Percentiles rank a stretch among this genome's conserved stretches.
Evolutionary conservation across 2,113 vertebrate species (phyloP).

Genomic region (Eretmodus cyanostictus): DNA sequence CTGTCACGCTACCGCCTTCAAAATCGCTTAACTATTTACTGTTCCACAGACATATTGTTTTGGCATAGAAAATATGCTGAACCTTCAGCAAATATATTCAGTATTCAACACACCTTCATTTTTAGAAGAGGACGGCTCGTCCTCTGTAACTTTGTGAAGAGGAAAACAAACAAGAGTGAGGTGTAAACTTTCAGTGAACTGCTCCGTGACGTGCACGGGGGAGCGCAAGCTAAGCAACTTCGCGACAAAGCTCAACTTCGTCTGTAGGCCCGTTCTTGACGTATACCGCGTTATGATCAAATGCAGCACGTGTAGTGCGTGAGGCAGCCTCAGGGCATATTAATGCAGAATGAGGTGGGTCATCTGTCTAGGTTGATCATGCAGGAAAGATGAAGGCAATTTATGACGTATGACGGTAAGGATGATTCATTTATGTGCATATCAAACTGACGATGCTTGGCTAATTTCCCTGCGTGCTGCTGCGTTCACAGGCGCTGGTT

Average conservation of each 20-base stretch:
- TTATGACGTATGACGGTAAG: conserved; percentile 16
- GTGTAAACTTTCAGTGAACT: conserved; percentile 51
- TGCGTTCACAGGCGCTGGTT: conserved; percentile 5
- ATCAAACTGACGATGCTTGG: conserved; percentile 11
- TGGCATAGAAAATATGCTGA: conserved; percentile 41
- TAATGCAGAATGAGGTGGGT: conserved; percentile 37
- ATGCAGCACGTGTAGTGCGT: not conserved
- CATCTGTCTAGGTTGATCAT: conserved; percentile 28
- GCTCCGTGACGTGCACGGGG: not conserved
- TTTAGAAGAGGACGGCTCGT: conserved; percentile 42
- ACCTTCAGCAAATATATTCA: conserved; percentile 45
- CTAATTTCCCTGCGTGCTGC: conserved; percentile 26
- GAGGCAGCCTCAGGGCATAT: conserved; percentile 12
- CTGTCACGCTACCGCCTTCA: conserved; percentile 51
- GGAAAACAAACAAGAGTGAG: conserved; percentile 37
- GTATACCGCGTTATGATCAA: not conserved
- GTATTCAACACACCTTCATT: conserved; percentile 46
- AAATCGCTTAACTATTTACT: conserved; percentile 53
- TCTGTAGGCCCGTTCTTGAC: not conserved
- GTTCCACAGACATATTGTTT: conserved; percentile 37
- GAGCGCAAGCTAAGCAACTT: conserved; percentile 23
- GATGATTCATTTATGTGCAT: conserved; percentile 55
- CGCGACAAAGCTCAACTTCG: conserved; percentile 25
- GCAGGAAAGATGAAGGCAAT: conserved; percentile 40
- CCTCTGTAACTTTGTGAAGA: conserved; percentile 47